phyloP scores from a whole-genome alignment of 1,140 invertebrate genomes.

The Sarcophaga bullata region DNA sequence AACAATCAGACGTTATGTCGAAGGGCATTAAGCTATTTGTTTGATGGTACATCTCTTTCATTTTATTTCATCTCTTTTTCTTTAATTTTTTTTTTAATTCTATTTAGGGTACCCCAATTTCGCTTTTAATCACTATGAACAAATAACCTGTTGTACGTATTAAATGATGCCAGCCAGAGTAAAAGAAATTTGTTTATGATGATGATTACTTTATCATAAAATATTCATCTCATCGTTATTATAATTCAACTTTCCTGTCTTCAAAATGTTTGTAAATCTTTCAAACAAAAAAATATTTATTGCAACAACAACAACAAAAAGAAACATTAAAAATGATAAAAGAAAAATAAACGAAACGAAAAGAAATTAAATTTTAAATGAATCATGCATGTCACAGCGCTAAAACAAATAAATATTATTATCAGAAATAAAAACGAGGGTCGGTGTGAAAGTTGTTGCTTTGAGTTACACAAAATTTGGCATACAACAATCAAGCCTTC shows the following conservation, averaged over 20 bases:
- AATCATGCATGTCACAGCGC: background rate
- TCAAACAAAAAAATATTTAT: conserved; percentile 1
- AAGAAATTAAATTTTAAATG: conserved; percentile 3
- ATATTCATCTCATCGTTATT: background rate
- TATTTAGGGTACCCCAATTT: background rate
- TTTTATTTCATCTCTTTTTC: too few relatives aligned
- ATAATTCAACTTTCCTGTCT: conserved; percentile 8
- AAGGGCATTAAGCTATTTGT: too few relatives aligned
- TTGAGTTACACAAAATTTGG: too few relatives aligned
- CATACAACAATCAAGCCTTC: too few relatives aligned
- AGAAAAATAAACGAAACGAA: background rate
- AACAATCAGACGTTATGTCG: too few relatives aligned
- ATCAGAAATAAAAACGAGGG: too few relatives aligned
- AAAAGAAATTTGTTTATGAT: background rate
- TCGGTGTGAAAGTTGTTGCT: too few relatives aligned
- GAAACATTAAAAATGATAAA: background rate
- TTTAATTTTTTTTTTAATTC: too few relatives aligned
- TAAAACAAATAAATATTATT: too few relatives aligned
- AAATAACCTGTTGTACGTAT: background rate
- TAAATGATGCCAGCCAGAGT: background rate
- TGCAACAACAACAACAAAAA: background rate
- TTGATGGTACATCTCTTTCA: too few relatives aligned
- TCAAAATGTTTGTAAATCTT: background rate
- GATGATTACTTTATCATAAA: conserved; percentile 5
- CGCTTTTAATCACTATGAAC: background rate